Percentiles rank a stretch among this genome's conserved stretches.
Evolutionary conservation across 1,140 invertebrate species (phyloP).

Genomic region (Drosophila quadrilineata): DNA sequence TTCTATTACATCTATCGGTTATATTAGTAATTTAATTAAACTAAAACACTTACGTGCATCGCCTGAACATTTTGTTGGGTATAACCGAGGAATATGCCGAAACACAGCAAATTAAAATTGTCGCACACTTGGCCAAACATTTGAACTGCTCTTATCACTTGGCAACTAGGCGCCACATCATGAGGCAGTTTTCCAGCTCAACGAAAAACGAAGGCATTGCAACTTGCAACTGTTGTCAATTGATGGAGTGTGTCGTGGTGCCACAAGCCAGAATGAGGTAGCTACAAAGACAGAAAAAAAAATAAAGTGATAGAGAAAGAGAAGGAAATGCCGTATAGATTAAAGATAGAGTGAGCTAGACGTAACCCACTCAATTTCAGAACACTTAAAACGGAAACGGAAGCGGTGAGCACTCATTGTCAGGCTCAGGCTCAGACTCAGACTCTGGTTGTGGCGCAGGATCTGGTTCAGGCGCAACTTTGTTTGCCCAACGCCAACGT

Average conservation of each 20-base stretch:
- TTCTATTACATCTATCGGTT: too few species aligned
- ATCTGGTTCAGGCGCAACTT: conserved; percentile 49
- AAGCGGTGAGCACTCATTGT: conserved; percentile 71
- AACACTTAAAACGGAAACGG: conserved; percentile 67
- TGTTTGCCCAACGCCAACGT: conserved; percentile 47
- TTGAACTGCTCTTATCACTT: conserved; percentile 67
- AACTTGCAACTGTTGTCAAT: conserved; percentile 46
- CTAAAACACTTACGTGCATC: neutral
- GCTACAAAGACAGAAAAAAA: neutral
- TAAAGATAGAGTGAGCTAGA: neutral
- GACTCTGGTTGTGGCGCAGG: too few species aligned
- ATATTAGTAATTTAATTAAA: neutral
- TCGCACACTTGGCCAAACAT: conserved; percentile 69
- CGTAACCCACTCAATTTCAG: conserved; percentile 34
- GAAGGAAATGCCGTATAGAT: neutral
- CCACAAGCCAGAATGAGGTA: conserved; percentile 22
- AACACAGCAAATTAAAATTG: conserved; percentile 59
- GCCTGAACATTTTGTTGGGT: neutral
- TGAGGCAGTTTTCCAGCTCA: conserved; percentile 48
- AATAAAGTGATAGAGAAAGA: neutral
- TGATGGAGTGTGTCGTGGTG: conserved; percentile 47
- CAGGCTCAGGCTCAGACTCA: too few species aligned
- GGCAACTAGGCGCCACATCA: conserved; percentile 36
- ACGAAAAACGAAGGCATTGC: conserved; percentile 4
- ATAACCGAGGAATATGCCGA: too few species aligned